Percentiles rank a stretch among this genome's conserved stretches.
phyloP scores from a whole-genome alignment of 2,113 vertebrate genomes.

The Zootoca vivipara region DNA sequence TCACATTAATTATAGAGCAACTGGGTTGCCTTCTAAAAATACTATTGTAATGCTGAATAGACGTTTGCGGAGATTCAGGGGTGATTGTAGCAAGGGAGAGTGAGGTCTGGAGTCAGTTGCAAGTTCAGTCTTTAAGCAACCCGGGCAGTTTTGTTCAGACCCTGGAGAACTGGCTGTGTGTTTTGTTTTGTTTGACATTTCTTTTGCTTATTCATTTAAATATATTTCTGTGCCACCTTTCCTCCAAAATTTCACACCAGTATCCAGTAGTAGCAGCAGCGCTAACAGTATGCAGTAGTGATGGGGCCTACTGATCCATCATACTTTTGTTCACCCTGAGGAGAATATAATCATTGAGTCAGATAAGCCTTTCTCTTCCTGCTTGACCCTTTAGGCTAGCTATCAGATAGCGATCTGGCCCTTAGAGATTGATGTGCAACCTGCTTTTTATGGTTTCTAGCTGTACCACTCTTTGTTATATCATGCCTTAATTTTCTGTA shows the following conservation, averaged over 20 bases:
- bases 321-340: neutral
- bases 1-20: neutral
- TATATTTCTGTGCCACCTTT: neutral
- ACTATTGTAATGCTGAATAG: neutral
- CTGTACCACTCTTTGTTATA: neutral
- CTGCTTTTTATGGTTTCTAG: neutral
- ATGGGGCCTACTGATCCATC: neutral
- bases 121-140: neutral
- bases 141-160: neutral
- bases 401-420: neutral
- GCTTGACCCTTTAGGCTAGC: neutral
- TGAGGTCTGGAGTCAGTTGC: neutral
- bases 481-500: neutral
- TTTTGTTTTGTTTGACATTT: too few species aligned
- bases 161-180: neutral
- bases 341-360: neutral
- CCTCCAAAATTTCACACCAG: neutral
- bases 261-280: neutral
- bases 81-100: neutral
- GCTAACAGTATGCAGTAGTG: neutral
- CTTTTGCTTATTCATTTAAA: neutral
- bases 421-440: neutral
- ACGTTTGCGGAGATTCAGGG: neutral
- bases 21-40: conserved; percentile 11
- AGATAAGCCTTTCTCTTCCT: neutral